A percentile compares a stretch with the other conserved stretches of the same genome.
These are phyloP conservation scores for Nyctereutes procyonoides DNA, from an alignment of 2,113 vertebrate genomes.

Conservation along the genomic window DNA sequence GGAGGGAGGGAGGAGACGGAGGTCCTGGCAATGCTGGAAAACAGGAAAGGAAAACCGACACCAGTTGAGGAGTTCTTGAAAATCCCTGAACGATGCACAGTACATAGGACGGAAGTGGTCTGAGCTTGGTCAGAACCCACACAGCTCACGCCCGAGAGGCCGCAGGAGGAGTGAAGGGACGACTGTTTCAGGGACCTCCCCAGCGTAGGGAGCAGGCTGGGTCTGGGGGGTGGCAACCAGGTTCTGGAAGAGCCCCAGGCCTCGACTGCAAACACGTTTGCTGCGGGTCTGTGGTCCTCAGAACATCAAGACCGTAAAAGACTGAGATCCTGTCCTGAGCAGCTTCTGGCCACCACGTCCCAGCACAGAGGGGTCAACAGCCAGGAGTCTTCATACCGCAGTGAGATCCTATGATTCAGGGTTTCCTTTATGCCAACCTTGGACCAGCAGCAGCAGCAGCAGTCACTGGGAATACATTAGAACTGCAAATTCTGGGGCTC, in stretches of 20 bases:
- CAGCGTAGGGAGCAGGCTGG: too few species aligned
- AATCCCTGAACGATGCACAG: not conserved
- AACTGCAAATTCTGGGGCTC: not conserved
- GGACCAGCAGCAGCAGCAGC: not conserved
- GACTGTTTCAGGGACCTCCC: not conserved
- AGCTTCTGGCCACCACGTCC: not conserved
- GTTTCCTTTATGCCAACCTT: not conserved
- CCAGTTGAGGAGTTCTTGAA: not conserved
- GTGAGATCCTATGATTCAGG: too few species aligned
- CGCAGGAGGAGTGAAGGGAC: too few species aligned
- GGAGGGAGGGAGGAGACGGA: not conserved
- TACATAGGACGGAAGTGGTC: too few species aligned
- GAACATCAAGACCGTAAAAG: not conserved
- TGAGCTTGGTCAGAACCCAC: not conserved
- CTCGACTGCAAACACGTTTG: not conserved
- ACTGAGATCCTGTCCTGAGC: too few species aligned
- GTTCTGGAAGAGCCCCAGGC: not conserved
- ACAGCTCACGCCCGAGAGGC: not conserved
- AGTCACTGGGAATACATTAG: not conserved
- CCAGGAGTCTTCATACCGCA: too few species aligned
- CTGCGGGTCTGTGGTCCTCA: not conserved
- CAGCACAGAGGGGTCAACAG: not conserved
- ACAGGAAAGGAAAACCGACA: too few species aligned
- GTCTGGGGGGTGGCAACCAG: fast-evolving
- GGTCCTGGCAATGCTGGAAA: not conserved